Base-by-base conservation (phyloP, 2,888 invertebrate genomes). In the Phrixothrix hirtus region DNA sequence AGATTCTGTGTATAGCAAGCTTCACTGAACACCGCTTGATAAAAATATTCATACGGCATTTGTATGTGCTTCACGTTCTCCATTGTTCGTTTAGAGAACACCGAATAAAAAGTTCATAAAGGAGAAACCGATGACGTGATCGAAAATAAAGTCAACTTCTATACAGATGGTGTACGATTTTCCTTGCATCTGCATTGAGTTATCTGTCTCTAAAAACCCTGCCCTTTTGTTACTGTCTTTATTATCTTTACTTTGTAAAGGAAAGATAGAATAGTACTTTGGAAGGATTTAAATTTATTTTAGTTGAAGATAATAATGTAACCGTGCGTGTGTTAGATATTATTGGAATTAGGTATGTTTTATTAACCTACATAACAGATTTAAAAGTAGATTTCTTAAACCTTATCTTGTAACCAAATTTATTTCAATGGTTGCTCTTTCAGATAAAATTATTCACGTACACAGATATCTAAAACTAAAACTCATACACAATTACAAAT, bases 1-100 rank as follows among this genome's bases (percentile, higher is more conserved):
- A 49, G 42, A 49, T 49, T 49, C 35, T 42, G 42, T 30, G 49
- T 49, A 36, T 36, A 49, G 49, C 49, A 42, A 42, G 42, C 49
- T 49, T 36, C 36, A 35, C 36, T 49, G 49, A 49, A 32, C 49
- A 49, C 49, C 36, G 42, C 30, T 35, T 29, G 15, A 49, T 49
- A 49, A 49, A 49, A 32, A 32, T 32, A 32, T 32, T 32, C 32
- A 32, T 32, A 32, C 12, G 32, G 7, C 14, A 3, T 49, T 49
- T 31, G 42, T 49, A 49, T 49, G 42, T 42, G 35, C 49, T 49
- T 25, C 49, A 49, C 49, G 49, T 42, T 43, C 42, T 25, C 42
- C 42, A 49, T 49, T 49, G 49, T 49, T 49, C 42, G 42, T 43
- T 37, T 16, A 27, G 41, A 26, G 35, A 49, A 36, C 14, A 37